phyloP scores from a whole-genome alignment of 1,140 invertebrate genomes.

The Proales similis region DNA sequence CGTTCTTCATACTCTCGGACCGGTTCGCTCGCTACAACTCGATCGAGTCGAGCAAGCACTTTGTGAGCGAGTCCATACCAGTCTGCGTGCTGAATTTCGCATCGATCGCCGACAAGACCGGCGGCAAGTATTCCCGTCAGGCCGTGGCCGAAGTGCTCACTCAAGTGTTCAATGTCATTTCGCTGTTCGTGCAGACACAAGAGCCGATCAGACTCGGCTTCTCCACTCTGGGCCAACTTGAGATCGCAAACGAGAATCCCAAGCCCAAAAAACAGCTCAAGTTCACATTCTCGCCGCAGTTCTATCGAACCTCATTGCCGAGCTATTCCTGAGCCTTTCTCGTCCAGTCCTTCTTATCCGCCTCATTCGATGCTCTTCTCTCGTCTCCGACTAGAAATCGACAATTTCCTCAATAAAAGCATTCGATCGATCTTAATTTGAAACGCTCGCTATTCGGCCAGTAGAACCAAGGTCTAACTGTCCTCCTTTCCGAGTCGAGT shows the following conservation, averaged over 20 bases:
- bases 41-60: conserved; percentile 13
- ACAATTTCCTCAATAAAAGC: too few species aligned
- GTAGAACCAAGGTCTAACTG: too few species aligned
- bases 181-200: conserved; percentile 12
- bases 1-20: conserved; percentile 29
- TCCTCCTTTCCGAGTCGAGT: too few species aligned
- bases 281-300: conserved; percentile 28
- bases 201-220: neutral
- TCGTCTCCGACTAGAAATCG: too few species aligned
- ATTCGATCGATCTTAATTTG: too few species aligned
- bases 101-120: conserved; percentile 9
- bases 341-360: too few species aligned
- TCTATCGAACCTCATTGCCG: too few species aligned
- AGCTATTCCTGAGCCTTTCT: too few species aligned
- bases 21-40: conserved; percentile 19
- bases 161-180: conserved; percentile 16
- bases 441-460: too few species aligned
- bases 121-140: conserved; percentile 27
- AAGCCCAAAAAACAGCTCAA: conserved; percentile 26
- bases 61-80: conserved; percentile 13
- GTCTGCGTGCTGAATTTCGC: conserved; percentile 23
- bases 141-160: conserved; percentile 7
- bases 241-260: conserved; percentile 10
- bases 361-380: too few species aligned
- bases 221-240: conserved; percentile 10